Conservation (phyloP, 2,797 vertebrate genomes). For the Pteronotus mesoamericanus region DNA sequence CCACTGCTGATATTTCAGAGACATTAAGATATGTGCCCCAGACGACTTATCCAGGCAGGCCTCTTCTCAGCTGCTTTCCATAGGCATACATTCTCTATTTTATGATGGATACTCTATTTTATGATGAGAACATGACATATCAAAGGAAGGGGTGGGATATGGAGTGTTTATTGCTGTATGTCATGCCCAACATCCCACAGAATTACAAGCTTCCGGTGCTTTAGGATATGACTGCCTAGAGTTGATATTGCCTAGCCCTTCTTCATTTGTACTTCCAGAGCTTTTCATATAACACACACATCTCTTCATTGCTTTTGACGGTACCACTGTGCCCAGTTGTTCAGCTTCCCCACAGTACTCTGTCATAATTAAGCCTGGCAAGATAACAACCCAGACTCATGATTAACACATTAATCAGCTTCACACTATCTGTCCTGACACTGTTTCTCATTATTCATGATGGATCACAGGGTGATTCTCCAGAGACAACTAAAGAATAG, state of each 20-base stretch:
- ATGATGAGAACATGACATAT: not conserved
- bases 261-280: not conserved
- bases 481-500: constrained; percentile 10
- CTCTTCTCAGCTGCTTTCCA: not conserved
- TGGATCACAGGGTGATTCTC: constrained; percentile 12
- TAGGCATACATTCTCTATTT: not conserved
- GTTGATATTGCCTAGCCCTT: not conserved
- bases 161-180: not conserved
- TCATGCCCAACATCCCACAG: not conserved
- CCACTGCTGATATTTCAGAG: not conserved
- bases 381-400: constrained; percentile 28
- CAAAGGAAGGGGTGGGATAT: not conserved
- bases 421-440: constrained; percentile 6
- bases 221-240: not conserved
- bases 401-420: constrained; percentile 64
- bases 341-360: constrained; percentile 24
- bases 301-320: not conserved
- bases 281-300: not conserved
- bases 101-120: not conserved
- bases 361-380: constrained; percentile 49
- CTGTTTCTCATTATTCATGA: constrained; percentile 2
- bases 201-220: not conserved
- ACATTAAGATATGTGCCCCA: not conserved
- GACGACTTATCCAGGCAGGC: not conserved
- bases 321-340: accelerated